These are phyloP conservation scores for Pelvicachromis taeniatus DNA, from an alignment of 2,113 vertebrate genomes.

Conservation along the genomic window DNA sequence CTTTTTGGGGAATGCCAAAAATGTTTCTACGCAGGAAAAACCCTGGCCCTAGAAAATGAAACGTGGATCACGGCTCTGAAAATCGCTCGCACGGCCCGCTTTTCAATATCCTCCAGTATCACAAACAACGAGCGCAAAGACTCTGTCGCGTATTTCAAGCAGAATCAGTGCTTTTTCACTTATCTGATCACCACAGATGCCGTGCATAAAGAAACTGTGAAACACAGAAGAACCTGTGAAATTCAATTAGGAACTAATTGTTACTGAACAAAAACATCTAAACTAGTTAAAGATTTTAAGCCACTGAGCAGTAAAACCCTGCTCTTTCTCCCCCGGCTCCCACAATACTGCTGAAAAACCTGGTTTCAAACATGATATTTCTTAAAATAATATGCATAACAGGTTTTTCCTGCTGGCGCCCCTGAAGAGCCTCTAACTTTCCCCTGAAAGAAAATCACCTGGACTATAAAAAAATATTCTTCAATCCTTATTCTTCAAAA, in stretches of 20 bases:
- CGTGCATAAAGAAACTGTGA: not conserved
- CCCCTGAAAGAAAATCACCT: not conserved
- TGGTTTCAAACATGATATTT: not conserved
- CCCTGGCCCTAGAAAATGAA: not conserved
- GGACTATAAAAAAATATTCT: not conserved
- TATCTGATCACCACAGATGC: not conserved
- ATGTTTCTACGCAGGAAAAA: not conserved
- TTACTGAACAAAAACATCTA: not conserved
- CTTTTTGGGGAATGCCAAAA: not conserved
- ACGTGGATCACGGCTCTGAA: not conserved
- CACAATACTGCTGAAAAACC: not conserved
- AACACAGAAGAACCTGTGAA: not conserved
- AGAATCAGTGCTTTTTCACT: not conserved
- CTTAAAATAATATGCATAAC: not conserved
- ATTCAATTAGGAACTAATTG: too few relatives aligned
- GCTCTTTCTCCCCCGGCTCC: not conserved
- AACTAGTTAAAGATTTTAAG: not conserved
- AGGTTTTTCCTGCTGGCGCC: not conserved
- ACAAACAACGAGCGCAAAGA: not conserved
- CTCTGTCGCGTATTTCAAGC: not conserved
- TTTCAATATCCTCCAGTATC: not conserved
- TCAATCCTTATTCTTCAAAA: not conserved
- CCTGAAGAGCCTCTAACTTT: not conserved
- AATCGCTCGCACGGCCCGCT: not conserved
- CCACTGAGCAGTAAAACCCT: not conserved